A percentile compares a stretch with the other conserved stretches of the same genome.
Conservation (phyloP, 2,888 invertebrate genomes). For the Exocentrus adspersus region DNA sequence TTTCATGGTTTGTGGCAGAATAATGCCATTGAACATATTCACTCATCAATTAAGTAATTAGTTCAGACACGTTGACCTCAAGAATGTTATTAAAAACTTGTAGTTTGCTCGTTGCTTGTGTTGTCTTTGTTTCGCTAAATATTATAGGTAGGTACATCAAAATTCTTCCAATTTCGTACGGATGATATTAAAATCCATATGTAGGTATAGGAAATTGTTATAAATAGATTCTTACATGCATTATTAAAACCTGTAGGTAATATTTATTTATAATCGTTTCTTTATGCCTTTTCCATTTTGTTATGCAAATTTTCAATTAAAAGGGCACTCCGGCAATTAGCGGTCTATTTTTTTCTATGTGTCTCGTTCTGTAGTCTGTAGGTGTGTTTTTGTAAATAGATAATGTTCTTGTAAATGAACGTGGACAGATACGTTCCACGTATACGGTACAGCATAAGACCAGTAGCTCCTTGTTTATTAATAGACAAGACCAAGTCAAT, state of each 20-base stretch:
- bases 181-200: too few relatives aligned
- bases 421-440: not conserved
- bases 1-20: not conserved
- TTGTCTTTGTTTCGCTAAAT: too few relatives aligned
- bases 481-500: conserved; percentile 17
- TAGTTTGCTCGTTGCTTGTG: too few relatives aligned
- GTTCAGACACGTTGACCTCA: too few relatives aligned
- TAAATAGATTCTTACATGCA: too few relatives aligned
- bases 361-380: not conserved
- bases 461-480: conserved; percentile 15
- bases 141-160: too few relatives aligned
- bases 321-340: not conserved
- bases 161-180: too few relatives aligned
- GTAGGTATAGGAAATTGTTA: too few relatives aligned
- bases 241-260: too few relatives aligned
- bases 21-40: too few relatives aligned
- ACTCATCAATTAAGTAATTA: too few relatives aligned
- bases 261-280: not conserved
- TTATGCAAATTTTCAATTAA: not conserved
- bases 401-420: not conserved
- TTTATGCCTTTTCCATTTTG: not conserved
- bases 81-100: too few relatives aligned
- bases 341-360: not conserved
- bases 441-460: not conserved
- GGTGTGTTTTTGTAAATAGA: not conserved